phyloP scores from a whole-genome alignment of 2,888 invertebrate genomes.

The Epirrita christyi region DNA sequence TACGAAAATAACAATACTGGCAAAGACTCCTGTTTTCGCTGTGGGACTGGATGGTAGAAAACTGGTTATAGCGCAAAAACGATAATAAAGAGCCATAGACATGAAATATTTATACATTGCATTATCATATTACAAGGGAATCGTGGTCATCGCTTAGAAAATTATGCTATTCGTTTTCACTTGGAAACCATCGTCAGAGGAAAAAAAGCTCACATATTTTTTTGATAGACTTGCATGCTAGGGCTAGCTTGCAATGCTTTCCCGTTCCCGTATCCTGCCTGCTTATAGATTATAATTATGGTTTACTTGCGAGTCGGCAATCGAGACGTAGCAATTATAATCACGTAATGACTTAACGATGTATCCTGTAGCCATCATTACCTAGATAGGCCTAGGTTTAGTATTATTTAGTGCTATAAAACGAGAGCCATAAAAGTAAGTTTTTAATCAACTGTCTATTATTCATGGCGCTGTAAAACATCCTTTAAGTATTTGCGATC shows the following conservation, averaged over 20 bases:
- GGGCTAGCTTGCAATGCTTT: conserved; percentile 51
- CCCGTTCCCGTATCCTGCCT: conserved; percentile 45
- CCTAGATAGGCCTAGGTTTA: conserved; percentile 51
- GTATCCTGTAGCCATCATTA: conserved; percentile 51
- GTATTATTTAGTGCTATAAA: conserved; percentile 58
- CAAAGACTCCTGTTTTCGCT: conserved; percentile 61
- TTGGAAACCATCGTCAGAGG: conserved; percentile 60
- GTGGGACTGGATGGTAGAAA: conserved; percentile 64
- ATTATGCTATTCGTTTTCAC: conserved; percentile 81
- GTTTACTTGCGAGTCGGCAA: conserved; percentile 33
- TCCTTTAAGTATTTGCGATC: conserved; percentile 32
- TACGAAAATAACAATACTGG: conserved; percentile 63
- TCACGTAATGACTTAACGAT: conserved; percentile 56
- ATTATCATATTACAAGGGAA: conserved; percentile 84
- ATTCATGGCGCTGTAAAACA: conserved; percentile 40
- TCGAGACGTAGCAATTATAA: conserved; percentile 42
- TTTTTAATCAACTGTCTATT: conserved; percentile 52
- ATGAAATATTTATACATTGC: conserved; percentile 81
- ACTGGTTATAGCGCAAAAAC: conserved; percentile 78
- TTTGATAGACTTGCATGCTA: conserved; percentile 32
- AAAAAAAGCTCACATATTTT: conserved; percentile 44
- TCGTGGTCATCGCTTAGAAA: conserved; percentile 80
- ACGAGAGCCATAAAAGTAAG: conserved; percentile 54
- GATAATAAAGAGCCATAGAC: conserved; percentile 71
- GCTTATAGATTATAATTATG: conserved; percentile 46